Evolutionary conservation across 2,113 vertebrate genomes (phyloP).

Genomic region (Cromileptes altivelis): DNA sequence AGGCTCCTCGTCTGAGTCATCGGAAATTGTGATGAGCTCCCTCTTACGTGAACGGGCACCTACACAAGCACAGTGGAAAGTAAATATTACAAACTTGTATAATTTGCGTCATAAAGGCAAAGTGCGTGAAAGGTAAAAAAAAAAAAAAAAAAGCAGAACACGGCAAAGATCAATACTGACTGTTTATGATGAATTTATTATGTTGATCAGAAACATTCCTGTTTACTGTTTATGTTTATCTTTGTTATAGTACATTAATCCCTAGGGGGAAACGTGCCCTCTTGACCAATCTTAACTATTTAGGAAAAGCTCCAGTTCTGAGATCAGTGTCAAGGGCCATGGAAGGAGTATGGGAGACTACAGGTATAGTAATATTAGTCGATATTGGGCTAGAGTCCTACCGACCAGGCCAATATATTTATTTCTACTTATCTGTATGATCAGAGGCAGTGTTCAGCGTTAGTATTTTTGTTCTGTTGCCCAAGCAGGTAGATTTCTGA

Average conservation of each 20-base stretch:
- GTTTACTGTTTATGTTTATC: not conserved
- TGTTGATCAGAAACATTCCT: not conserved
- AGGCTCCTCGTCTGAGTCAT: constrained; percentile 94
- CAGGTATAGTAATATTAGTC: too few species aligned
- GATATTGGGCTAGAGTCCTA: too few species aligned
- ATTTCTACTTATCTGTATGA: not conserved
- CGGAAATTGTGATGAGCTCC: constrained; percentile 90
- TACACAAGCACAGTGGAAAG: constrained; percentile 6
- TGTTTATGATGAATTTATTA: not conserved
- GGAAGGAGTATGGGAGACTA: too few species aligned
- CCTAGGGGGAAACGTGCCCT: not conserved
- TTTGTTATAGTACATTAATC: not conserved
- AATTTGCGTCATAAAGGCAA: not conserved
- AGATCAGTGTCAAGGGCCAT: too few species aligned
- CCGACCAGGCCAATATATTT: not conserved
- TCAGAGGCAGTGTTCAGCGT: not conserved
- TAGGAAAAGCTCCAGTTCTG: not conserved
- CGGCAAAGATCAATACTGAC: too few species aligned
- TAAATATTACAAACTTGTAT: not conserved
- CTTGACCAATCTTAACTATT: not conserved
- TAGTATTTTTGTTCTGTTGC: too few species aligned
- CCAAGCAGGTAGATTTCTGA: too few species aligned
- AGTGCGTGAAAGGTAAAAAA: not conserved
- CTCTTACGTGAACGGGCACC: constrained; percentile 76
- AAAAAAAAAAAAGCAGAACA: not conserved